Conservation (phyloP, 2,888 invertebrate species). For the Coelinius sp. region DNA sequence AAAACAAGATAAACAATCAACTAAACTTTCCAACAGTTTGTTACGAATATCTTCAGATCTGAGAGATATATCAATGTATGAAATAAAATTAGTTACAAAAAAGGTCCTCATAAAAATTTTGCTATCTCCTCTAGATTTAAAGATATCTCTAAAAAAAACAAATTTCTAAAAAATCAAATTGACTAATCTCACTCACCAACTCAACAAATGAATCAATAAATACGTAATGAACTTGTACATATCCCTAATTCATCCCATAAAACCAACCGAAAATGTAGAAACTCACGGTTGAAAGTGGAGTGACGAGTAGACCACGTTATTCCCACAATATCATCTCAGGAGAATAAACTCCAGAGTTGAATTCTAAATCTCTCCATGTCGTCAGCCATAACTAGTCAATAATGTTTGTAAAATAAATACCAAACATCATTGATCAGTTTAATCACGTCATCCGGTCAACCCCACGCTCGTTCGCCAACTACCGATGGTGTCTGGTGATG, state of each 20-base stretch:
- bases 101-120: too few species aligned
- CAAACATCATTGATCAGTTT: background rate
- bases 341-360: background rate
- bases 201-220: background rate
- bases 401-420: background rate
- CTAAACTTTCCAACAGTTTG: too few species aligned
- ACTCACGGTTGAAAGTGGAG: background rate
- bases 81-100: too few species aligned
- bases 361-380: background rate
- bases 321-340: background rate
- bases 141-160: background rate
- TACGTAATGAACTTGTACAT: too few species aligned
- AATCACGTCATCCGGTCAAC: background rate
- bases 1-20: too few species aligned
- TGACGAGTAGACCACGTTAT: background rate
- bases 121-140: too few species aligned
- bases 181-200: background rate
- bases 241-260: too few species aligned
- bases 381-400: background rate
- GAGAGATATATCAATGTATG: too few species aligned
- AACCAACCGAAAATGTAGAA: background rate
- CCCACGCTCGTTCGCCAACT: slow-evolving; percentile 16
- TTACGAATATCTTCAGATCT: too few species aligned
- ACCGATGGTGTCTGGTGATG: slow-evolving; percentile 30
- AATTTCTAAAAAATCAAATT: background rate